Evolutionary conservation across 53 echinoderm and acorn worm species (phyloP).

Genomic region (Hippasteria phrygiana): DNA sequence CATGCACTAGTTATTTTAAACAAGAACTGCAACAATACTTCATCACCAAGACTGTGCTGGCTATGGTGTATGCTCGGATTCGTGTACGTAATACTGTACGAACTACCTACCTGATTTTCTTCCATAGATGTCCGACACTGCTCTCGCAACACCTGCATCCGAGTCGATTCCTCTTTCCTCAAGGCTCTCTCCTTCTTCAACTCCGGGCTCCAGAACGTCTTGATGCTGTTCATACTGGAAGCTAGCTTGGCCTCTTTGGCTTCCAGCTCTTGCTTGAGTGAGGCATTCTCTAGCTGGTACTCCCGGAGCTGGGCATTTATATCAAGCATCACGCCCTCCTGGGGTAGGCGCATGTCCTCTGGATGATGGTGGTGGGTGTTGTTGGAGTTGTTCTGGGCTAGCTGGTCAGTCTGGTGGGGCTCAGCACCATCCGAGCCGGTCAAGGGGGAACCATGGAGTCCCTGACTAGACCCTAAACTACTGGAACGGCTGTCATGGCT

Average conservation of each 20-base stretch:
- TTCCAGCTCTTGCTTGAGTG: constrained; percentile 89
- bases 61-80: no score
- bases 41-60: no score
- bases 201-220: constrained; percentile 99
- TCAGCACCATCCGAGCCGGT: constrained; percentile 70
- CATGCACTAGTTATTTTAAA: no score
- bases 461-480: constrained; percentile 92
- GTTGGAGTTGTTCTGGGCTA: constrained; percentile 44
- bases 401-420: constrained; percentile 69
- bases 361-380: constrained; percentile 66
- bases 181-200: constrained; percentile 95
- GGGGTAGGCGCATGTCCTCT: constrained; percentile 74
- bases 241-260: constrained; percentile 90
- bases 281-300: constrained; percentile 89
- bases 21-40: no score
- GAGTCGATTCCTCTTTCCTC: constrained; percentile 87
- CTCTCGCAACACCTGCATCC: constrained; percentile 87
- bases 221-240: constrained; percentile 99
- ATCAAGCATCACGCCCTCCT: constrained; percentile 75
- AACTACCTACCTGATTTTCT: constrained; percentile 89
- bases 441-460: constrained; percentile 78
- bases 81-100: no score
- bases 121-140: constrained; percentile 87
- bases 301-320: constrained; percentile 87
- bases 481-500: constrained; percentile 81